These are phyloP conservation scores for Acrocephalus kingi DNA, from an alignment of 2,113 vertebrate species.

Conservation along the genomic window DNA sequence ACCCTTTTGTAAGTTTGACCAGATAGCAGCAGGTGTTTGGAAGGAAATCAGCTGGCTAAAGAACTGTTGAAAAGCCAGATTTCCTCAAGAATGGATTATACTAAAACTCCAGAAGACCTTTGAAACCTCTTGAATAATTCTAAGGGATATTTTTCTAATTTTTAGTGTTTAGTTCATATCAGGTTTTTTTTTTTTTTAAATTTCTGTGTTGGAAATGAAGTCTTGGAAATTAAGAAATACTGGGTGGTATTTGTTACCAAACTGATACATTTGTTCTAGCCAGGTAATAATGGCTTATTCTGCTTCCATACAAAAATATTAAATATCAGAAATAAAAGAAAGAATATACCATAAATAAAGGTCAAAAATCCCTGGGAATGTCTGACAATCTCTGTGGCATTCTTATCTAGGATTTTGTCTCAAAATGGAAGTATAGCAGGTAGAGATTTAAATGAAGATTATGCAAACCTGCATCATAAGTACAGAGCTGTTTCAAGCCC, in stretches of 20 bases:
- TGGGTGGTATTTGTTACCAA: neutral
- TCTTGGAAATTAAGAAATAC: neutral
- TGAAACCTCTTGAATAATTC: neutral
- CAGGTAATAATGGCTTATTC: neutral
- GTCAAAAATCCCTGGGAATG: neutral
- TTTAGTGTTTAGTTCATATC: neutral
- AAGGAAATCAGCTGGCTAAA: neutral
- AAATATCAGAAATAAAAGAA: neutral
- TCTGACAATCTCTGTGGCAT: neutral
- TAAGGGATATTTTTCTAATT: neutral
- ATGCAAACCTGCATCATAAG: fast-evolving
- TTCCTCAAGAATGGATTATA: neutral
- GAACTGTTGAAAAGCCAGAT: neutral
- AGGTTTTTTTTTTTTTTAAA: neutral
- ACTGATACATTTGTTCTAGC: neutral
- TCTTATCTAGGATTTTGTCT: neutral
- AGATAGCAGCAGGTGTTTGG: conserved; percentile 7
- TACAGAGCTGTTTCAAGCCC: neutral
- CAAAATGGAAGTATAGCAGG: neutral
- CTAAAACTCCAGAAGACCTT: neutral
- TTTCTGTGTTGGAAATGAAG: neutral
- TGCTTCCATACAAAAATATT: neutral
- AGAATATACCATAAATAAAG: neutral
- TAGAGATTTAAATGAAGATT: neutral
- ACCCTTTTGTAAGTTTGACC: conserved; percentile 11